Conservation (phyloP, 2,888 invertebrate species). For the Hoplodrina ambigua region DNA sequence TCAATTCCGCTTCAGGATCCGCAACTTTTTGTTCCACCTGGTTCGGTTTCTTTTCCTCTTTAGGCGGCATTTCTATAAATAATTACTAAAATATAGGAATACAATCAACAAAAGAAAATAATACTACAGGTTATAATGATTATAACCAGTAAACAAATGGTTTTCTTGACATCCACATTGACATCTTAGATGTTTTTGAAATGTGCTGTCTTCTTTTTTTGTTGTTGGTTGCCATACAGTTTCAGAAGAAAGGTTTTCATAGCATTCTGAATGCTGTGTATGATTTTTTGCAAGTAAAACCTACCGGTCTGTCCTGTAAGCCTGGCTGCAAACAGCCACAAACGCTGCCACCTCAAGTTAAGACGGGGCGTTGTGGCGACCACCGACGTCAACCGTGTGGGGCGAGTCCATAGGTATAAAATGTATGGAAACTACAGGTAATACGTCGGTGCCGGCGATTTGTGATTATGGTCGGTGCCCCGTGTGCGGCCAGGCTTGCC, state of each 20-base stretch:
- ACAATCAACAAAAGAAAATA: conserved; percentile 44
- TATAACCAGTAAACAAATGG: conserved; percentile 40
- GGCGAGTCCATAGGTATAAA: too few species aligned
- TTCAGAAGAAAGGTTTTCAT: conserved; percentile 6
- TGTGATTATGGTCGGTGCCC: too few species aligned
- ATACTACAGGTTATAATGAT: conserved; percentile 16
- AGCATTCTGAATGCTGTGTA: background rate
- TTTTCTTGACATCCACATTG: conserved; percentile 23
- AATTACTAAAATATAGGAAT: conserved; percentile 42
- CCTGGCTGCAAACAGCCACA: too few species aligned
- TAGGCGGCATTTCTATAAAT: conserved; percentile 75
- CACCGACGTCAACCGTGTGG: too few species aligned
- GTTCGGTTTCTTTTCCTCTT: conserved; percentile 69
- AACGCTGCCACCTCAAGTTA: too few species aligned
- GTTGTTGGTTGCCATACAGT: background rate
- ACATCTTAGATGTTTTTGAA: conserved; percentile 37
- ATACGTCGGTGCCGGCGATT: too few species aligned
- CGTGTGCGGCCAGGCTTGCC: too few species aligned
- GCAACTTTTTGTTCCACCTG: conserved; percentile 80
- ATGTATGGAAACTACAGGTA: too few species aligned
- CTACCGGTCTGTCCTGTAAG: too few species aligned
- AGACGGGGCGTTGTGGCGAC: too few species aligned
- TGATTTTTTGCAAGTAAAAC: background rate
- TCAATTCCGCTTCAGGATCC: conserved; percentile 86
- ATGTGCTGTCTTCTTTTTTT: conserved; percentile 31